Percentiles rank a stretch among this genome's conserved stretches.
Conservation (phyloP, 2,113 vertebrate species). For the Tupaia tana region DNA sequence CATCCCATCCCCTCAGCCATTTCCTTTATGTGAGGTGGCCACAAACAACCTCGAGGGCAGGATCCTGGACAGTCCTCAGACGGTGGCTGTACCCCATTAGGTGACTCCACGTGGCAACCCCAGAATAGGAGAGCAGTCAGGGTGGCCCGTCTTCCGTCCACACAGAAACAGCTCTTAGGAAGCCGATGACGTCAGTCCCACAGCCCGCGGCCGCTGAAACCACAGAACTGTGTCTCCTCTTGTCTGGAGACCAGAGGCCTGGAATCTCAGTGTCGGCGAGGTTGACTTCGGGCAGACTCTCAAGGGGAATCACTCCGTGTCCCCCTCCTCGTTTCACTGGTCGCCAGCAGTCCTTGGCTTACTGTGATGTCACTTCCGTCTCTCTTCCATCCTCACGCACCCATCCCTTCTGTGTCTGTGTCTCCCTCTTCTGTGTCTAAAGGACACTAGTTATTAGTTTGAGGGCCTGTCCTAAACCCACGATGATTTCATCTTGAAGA, state of each 20-base stretch:
- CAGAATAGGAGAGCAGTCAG: not conserved
- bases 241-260: not conserved
- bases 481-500: not conserved
- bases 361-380: accelerated
- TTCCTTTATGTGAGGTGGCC: not conserved
- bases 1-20: not conserved
- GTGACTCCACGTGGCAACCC: not conserved
- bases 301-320: not conserved
- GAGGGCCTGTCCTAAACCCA: not conserved
- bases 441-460: not conserved
- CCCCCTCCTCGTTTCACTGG: too few relatives aligned
- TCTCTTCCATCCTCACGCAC: not conserved
- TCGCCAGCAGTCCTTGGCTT: not conserved
- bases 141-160: not conserved
- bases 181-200: not conserved
- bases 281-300: not conserved
- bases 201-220: too few relatives aligned
- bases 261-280: not conserved
- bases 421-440: not conserved
- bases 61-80: not conserved
- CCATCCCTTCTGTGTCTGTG: not conserved
- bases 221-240: too few relatives aligned
- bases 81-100: too few relatives aligned
- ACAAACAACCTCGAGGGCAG: not conserved
- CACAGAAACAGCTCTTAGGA: not conserved